Conservation (phyloP, 2,888 invertebrate genomes). For the Eristalinus sepulchralis region DNA sequence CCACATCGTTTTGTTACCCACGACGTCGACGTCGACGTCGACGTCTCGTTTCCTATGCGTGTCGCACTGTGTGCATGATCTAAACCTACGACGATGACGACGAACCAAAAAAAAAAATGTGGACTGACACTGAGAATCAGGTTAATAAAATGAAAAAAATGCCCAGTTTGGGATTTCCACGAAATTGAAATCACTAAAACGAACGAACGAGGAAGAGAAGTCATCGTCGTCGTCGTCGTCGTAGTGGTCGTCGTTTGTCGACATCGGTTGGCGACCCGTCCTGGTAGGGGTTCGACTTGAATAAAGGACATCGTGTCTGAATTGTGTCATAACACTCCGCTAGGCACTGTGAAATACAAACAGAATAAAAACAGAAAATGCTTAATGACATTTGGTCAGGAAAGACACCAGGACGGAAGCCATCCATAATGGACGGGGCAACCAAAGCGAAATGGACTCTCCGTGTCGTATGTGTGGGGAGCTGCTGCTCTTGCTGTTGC, state of each 20-base stretch:
- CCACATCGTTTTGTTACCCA: conserved; percentile 13
- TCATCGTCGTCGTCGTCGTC: too few relatives aligned
- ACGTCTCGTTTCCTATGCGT: background rate
- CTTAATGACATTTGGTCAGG: conserved; percentile 78
- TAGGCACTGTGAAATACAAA: conserved; percentile 32
- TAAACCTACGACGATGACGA: background rate
- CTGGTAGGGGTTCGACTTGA: conserved; percentile 66
- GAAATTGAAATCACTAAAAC: conserved; percentile 71
- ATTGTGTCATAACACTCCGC: conserved; percentile 76
- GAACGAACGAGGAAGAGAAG: conserved; percentile 63
- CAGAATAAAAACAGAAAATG: conserved; percentile 70
- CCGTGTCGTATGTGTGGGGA: background rate
- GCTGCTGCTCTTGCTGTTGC: background rate
- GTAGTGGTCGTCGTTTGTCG: background rate
- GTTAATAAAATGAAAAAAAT: conserved; percentile 26
- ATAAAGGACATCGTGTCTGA: conserved; percentile 73
- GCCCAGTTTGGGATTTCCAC: conserved; percentile 64
- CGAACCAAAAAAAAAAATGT: background rate
- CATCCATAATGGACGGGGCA: conserved; percentile 64
- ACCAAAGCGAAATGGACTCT: conserved; percentile 19
- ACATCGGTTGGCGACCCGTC: background rate
- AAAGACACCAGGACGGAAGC: conserved; percentile 69
- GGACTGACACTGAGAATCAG: conserved; percentile 57
- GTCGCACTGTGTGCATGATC: background rate
- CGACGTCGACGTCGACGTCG: too few relatives aligned